Percentiles rank a stretch among this genome's conserved stretches.
Conservation (phyloP, 2,888 invertebrate genomes). For the Ormyrus rosae region DNA sequence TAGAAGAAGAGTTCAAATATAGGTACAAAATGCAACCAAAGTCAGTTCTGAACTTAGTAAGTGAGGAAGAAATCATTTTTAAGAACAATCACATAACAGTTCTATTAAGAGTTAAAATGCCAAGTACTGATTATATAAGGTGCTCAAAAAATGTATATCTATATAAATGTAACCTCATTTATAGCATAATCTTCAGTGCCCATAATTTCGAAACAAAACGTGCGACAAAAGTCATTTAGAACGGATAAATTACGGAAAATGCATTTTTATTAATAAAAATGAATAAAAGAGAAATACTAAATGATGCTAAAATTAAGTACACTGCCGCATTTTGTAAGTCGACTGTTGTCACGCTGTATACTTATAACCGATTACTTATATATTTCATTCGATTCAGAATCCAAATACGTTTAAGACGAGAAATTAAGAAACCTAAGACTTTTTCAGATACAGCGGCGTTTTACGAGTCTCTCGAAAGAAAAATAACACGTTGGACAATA, state of each 20-base stretch:
- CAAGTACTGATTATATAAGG: slow-evolving; percentile 58
- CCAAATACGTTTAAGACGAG: slow-evolving; percentile 28
- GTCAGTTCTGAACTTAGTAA: slow-evolving; percentile 23
- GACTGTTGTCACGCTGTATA: slow-evolving; percentile 65
- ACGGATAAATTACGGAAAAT: slow-evolving; percentile 21
- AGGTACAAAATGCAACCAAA: too few relatives aligned
- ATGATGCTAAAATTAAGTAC: slow-evolving; percentile 64
- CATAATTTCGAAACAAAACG: slow-evolving; percentile 49
- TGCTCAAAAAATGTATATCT: slow-evolving; percentile 54
- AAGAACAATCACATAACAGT: slow-evolving; percentile 53
- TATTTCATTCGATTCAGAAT: slow-evolving; percentile 42
- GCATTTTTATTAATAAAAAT: slow-evolving; percentile 29
- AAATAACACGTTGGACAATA: slow-evolving; percentile 54
- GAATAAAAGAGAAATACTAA: slow-evolving; percentile 14
- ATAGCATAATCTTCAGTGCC: slow-evolving; percentile 50
- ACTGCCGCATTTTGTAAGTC: slow-evolving; percentile 72
- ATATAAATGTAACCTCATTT: slow-evolving; percentile 54
- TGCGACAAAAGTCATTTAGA: slow-evolving; percentile 43
- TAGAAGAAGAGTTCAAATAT: too few relatives aligned
- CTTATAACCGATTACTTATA: slow-evolving; percentile 39
- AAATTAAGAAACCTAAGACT: slow-evolving; percentile 34
- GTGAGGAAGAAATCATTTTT: slow-evolving; percentile 41
- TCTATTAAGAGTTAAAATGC: slow-evolving; percentile 50
- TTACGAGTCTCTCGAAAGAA: slow-evolving; percentile 48
- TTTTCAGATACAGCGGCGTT: slow-evolving; percentile 26